Evolutionary conservation across 2,888 invertebrate genomes (phyloP), one percentile per base, ranked within the genome.

Genomic region (Scaptomyza parva): DNA sequence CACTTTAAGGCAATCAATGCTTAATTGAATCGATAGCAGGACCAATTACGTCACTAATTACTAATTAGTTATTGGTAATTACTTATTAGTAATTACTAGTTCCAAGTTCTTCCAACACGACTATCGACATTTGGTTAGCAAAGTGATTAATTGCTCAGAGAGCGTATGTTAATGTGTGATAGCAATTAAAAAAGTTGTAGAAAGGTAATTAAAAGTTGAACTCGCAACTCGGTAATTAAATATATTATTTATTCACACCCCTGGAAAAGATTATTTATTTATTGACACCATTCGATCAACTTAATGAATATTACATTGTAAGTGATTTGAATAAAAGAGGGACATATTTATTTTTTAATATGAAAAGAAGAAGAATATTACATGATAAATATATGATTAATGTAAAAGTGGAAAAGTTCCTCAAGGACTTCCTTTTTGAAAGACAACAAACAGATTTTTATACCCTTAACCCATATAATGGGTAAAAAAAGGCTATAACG

Each of bases 1-100:
- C 24, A 2, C 3, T 24, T 35, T 28, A 9, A n/a, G n/a, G n/a
- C 59, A 72, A 67, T 65, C 69, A 52, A 33, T 59, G 58, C 59
- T 50, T 53, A 74, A 70, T 55, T 58, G 51, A 54, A 58, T 51
- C 54, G 39, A 50, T 70, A 37, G 12, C 41, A 45, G 41, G 14
- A 14, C 26, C n/a, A n/a, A n/a, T n/a, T n/a, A n/a, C n/a, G n/a
- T n/a, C n/a, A 18, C 45, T 18, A 45, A 45, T 30, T 51, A 45
- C 2, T 40, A 57, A 37, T 58, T 11, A 11, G 26, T 41, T 51
- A 62, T 67, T 66, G 9, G 28, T 28, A 28, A 18, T 45, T 54
- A 39, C 8, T 41, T 53, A 40, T 52, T n/a, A 17, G 39, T 47
- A 47, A 61, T 70, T 67, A 51, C 11, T 1, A 18, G 8, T 28